phyloP scores from a whole-genome alignment of 2,888 invertebrate species.

The Arctia plantaginis region DNA sequence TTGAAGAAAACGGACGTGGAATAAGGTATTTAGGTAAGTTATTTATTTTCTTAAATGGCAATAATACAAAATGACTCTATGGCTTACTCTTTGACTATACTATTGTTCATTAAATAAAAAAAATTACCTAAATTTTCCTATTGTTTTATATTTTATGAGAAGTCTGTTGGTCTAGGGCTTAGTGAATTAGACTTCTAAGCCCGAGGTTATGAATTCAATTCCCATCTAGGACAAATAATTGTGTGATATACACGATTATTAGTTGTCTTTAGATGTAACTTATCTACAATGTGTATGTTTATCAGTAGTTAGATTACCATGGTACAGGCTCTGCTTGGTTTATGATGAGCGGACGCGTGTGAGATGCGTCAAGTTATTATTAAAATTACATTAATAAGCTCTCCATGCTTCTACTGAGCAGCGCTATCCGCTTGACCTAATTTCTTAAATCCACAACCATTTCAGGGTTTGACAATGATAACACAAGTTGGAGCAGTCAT shows the following conservation, averaged over 20 bases:
- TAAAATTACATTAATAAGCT: conserved; percentile 12
- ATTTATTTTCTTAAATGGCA: not conserved
- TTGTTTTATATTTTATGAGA: not conserved
- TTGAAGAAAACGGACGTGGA: too few relatives aligned
- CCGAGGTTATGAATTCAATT: not conserved
- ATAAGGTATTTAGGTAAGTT: not conserved
- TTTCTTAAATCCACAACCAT: conserved; percentile 74
- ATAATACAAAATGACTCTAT: not conserved
- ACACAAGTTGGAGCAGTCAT: conserved; percentile 68
- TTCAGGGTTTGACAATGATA: conserved; percentile 79
- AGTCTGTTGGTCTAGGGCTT: not conserved
- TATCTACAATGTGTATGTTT: not conserved
- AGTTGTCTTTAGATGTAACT: not conserved
- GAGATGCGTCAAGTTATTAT: not conserved
- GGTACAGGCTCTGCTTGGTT: not conserved
- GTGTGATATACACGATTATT: not conserved
- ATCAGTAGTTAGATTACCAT: not conserved
- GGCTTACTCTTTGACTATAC: too few relatives aligned
- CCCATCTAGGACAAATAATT: not conserved
- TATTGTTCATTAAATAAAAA: too few relatives aligned
- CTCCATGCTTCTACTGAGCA: conserved; percentile 37
- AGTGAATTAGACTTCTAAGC: not conserved
- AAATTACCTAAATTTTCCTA: not conserved
- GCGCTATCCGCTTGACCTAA: conserved; percentile 73
- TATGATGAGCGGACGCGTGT: not conserved